These are phyloP conservation scores for Petrophora chlorosata DNA, from an alignment of 2,888 invertebrate genomes.

Conservation along the genomic window DNA sequence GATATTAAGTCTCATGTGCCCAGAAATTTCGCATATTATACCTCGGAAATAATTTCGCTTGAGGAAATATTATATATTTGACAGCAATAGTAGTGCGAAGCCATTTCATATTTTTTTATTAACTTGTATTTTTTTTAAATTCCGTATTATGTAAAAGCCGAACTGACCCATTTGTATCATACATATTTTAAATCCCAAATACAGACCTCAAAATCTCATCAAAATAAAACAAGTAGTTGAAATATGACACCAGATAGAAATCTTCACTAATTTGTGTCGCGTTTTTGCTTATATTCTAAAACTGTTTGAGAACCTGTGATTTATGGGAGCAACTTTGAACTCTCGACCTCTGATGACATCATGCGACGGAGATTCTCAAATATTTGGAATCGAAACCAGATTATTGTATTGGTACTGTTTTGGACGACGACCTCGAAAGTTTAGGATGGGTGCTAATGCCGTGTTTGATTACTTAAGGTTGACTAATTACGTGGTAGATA, in stretches of 20 bases:
- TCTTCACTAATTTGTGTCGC: conserved; percentile 14
- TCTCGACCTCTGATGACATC: conserved; percentile 33
- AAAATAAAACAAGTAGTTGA: conserved; percentile 20
- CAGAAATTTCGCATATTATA: too few relatives aligned
- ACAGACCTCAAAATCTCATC: conserved; percentile 13
- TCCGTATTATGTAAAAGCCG: too few relatives aligned
- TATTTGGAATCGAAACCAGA: conserved; percentile 31
- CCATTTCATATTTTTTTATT: too few relatives aligned
- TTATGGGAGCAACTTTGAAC: conserved; percentile 26
- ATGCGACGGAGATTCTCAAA: conserved; percentile 22
- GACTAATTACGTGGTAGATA: too few relatives aligned
- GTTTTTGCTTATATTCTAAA: conserved; percentile 3
- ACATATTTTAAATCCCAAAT: background rate
- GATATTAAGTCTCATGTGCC: too few relatives aligned
- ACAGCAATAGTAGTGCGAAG: too few relatives aligned
- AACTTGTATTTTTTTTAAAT: too few relatives aligned
- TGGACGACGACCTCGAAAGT: conserved; percentile 24
- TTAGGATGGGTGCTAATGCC: conserved; percentile 2
- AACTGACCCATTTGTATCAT: conserved; percentile 4
- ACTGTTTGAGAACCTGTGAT: conserved; percentile 21
- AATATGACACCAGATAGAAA: conserved; percentile 18
- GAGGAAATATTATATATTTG: too few relatives aligned
- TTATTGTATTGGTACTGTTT: conserved; percentile 24
- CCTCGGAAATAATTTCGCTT: too few relatives aligned
- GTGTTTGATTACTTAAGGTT: too few relatives aligned